Percentiles rank a stretch among this genome's conserved stretches.
Conservation (phyloP, 2,888 invertebrate species). For the Hybos culiciformis region DNA sequence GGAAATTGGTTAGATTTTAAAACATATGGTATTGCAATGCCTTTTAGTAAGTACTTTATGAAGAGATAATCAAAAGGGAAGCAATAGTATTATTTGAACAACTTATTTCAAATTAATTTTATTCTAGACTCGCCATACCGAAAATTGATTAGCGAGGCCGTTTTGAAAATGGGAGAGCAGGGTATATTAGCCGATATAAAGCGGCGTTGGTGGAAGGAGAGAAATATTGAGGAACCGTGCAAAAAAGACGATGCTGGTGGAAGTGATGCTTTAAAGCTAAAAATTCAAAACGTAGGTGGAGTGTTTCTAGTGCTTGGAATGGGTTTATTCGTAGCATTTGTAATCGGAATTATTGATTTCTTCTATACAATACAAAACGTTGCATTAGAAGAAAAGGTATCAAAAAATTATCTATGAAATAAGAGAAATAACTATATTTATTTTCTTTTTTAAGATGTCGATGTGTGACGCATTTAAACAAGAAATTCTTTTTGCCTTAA, state of each 20-base stretch:
- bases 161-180: conserved; percentile 80
- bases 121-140: conserved; percentile 59
- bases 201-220: conserved; percentile 83
- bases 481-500: conserved; percentile 57
- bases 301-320: conserved; percentile 73
- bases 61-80: neutral
- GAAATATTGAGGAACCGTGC: conserved; percentile 37
- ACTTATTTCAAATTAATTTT: too few species aligned
- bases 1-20: conserved; percentile 76
- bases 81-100: too few species aligned
- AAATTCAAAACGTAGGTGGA: conserved; percentile 65
- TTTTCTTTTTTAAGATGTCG: conserved; percentile 42
- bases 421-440: neutral
- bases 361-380: conserved; percentile 69
- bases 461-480: conserved; percentile 52
- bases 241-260: conserved; percentile 9
- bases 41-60: conserved; percentile 60
- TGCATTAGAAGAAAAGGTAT: conserved; percentile 61
- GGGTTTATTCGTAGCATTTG: conserved; percentile 55
- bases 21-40: conserved; percentile 89
- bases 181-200: conserved; percentile 68
- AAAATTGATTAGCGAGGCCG: conserved; percentile 71
- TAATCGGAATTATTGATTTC: conserved; percentile 72
- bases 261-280: conserved; percentile 30
- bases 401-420: neutral